Evolutionary conservation across 2,113 vertebrate species (phyloP).

Genomic region (Heptranchias perlo): DNA sequence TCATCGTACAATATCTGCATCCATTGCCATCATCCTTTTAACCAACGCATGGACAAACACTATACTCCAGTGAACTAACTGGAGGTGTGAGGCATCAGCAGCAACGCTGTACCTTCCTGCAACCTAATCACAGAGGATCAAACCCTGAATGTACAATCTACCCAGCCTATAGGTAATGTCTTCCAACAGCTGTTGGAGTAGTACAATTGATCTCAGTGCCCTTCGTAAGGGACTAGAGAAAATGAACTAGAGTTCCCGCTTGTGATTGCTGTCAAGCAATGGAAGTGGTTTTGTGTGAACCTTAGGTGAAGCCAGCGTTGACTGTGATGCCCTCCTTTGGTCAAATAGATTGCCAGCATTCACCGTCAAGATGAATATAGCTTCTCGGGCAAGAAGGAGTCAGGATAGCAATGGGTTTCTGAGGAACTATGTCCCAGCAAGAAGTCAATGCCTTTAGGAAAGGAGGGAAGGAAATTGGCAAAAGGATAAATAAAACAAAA

Average conservation of each 20-base stretch:
- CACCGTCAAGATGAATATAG: not conserved
- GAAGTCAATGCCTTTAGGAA: not conserved
- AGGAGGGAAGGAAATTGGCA: not conserved
- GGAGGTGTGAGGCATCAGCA: not conserved
- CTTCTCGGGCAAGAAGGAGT: too few species aligned
- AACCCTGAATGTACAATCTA: not conserved
- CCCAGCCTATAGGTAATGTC: too few species aligned
- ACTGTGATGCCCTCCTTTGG: not conserved
- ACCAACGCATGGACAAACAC: not conserved
- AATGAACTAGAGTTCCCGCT: not conserved
- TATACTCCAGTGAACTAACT: not conserved
- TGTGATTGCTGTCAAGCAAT: not conserved
- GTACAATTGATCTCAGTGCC: too few species aligned
- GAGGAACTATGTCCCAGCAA: not conserved
- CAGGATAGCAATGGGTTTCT: not conserved
- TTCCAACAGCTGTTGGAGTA: too few species aligned
- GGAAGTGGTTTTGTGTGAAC: not conserved
- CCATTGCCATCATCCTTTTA: not conserved
- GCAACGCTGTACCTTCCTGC: not conserved
- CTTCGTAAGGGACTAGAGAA: too few species aligned
- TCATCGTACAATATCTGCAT: not conserved
- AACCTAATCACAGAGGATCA: not conserved
- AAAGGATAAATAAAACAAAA: constrained; percentile 20
- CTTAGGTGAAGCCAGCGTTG: not conserved
- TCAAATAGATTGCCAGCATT: not conserved